A percentile compares a stretch with the other conserved stretches of the same genome.
Evolutionary conservation across 2,113 vertebrate genomes (phyloP).

Genomic region (Laterallus jamaicensis): DNA sequence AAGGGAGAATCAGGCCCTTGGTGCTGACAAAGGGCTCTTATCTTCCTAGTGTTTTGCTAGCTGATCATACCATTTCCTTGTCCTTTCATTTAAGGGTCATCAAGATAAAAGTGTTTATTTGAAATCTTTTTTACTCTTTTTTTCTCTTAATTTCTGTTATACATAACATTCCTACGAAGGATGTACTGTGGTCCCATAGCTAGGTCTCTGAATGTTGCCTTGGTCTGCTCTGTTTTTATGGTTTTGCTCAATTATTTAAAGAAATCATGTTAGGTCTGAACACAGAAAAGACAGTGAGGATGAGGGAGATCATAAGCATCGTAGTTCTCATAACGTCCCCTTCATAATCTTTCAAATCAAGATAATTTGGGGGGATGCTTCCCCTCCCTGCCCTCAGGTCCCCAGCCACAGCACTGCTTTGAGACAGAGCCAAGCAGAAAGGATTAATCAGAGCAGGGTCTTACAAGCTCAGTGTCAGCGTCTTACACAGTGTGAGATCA

Average conservation of each 20-base stretch:
- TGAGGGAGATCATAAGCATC: background rate
- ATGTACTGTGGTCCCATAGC: background rate
- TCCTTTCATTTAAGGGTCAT: slow-evolving; percentile 62
- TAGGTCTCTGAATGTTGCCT: background rate
- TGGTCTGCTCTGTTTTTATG: background rate
- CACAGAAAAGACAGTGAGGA: background rate
- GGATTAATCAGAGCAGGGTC: background rate
- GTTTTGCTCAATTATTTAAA: background rate
- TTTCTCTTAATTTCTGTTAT: background rate
- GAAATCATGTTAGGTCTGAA: background rate
- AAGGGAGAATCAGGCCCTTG: slow-evolving; percentile 40
- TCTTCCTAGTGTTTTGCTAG: slow-evolving; percentile 40
- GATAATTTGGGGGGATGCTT: rapidly evolving
- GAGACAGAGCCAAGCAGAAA: background rate
- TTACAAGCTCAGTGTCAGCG: background rate
- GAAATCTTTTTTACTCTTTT: background rate
- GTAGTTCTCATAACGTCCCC: background rate
- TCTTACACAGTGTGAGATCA: background rate
- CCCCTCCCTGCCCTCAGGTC: background rate
- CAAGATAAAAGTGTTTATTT: slow-evolving; percentile 51
- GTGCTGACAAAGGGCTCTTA: slow-evolving; percentile 46
- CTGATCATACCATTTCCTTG: slow-evolving; percentile 52
- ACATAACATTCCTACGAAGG: background rate
- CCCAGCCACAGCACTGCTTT: background rate
- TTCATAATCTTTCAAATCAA: background rate